Base-by-base conservation (phyloP, 2,797 vertebrate genomes). In the Holocentrus rufus region DNA sequence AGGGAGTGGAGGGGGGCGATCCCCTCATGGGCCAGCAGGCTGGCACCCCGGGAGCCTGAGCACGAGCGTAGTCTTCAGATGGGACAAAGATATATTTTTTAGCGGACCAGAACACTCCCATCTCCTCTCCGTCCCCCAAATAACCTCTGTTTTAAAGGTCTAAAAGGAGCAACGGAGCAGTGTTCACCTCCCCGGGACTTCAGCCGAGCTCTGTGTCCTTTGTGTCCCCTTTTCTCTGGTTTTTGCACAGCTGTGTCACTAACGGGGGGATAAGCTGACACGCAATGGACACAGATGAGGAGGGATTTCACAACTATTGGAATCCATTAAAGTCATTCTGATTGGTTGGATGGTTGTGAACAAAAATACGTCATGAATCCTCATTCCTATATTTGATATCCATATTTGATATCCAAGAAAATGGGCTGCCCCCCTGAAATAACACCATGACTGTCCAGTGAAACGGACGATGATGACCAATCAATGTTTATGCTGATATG, bases 1-100 rank as follows among this genome's bases (percentile, higher is more conserved):
- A 95, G 4, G 64, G n/a, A 0, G 34, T 49, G 2, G 95, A 94
- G 0, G 93, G 95, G 0, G 90, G 83, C 0, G 92, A 94, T 46
- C 96, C 96, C 0, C 95, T 98, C n/a, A 95, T 98, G 85, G 95
- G 91, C 54, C 94, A 94, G 77, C 94, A 93, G 58, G 95, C 95
- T 0, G 97, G 95, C 4, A 99, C 98, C 20, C 97, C 98, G 0
- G 97, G 98, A 15, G 97, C 97, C 74, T 99, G 97, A 95, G 92
- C 8, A 10, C 39, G 39, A 20, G 2, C 5, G 22, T 7, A 3
- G 49, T 68, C 72, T 66, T 61, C 53, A 49, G 25, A 59, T 20
- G 17, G 72, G 83, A 88, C 49, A 27, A 9, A 30, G 31, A 81
- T 67, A 34, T 15, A 55, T 81, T 79, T 81, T 79, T 79, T 61